Evolutionary conservation across 2,113 vertebrate species (phyloP).

Genomic region (Columba janthina): DNA sequence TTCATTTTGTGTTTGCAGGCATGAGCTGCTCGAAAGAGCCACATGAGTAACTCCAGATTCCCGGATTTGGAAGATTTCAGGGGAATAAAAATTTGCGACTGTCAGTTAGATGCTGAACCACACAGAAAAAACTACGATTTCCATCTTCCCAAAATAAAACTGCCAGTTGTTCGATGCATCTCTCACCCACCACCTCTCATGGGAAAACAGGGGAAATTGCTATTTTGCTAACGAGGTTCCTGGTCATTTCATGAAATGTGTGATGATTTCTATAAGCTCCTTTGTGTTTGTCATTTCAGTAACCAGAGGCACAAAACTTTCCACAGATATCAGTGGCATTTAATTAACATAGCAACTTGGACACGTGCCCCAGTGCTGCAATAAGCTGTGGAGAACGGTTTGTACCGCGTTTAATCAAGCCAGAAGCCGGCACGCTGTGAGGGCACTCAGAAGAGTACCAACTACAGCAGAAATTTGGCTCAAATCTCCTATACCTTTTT

Average conservation of each 20-base stretch:
- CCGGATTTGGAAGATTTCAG: neutral
- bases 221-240: neutral
- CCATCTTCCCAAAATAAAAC: slow-evolving; percentile 6
- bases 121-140: neutral
- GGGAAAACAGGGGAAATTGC: neutral
- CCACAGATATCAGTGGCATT: neutral
- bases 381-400: neutral
- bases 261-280: neutral
- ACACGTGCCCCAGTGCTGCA: neutral
- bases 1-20: neutral
- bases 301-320: neutral
- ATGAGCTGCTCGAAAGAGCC: neutral
- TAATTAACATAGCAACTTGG: neutral
- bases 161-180: neutral
- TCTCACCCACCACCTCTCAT: neutral
- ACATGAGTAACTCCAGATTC: neutral
- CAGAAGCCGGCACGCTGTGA: neutral
- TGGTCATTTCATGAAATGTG: neutral
- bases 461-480: neutral
- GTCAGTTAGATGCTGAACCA: neutral
- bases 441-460: neutral
- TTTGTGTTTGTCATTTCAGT: neutral
- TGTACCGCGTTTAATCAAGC: neutral
- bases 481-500: neutral
- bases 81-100: neutral